Base-by-base conservation (phyloP, 2,888 invertebrate species). In the Cetonia aurata region DNA sequence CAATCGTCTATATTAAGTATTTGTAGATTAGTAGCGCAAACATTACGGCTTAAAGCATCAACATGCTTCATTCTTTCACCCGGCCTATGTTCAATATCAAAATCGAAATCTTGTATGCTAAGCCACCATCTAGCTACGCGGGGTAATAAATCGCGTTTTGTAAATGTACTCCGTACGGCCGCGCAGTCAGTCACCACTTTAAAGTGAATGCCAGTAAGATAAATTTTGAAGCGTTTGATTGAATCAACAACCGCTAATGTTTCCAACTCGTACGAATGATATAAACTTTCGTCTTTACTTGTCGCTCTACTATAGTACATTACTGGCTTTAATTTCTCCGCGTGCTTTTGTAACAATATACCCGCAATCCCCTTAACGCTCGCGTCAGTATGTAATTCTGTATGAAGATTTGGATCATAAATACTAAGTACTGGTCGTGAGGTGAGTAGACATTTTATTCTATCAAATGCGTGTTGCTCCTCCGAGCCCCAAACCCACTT, bases 141-240 rank as follows among this genome's bases (percentile, higher is more conserved):
- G 4, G 25, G 25, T 4, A 25, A 25, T 25, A 25, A 25, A 25
- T 25, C 25, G 25, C 25, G 25, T 25, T 25, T 25, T 4, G 25
- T 25, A 25, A 25, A 25, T 4, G 25, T 25, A 25, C 25, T 25
- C 25, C 25, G 25, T 25, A 25, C 25, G 25, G 25, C 25, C 25
- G 25, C 25, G 72, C 81, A 80, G 71, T 85, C 83, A 0, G 82
- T 83, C 1, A 80, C 67, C 8, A 84, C 75, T 0, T 65, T 70
- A 52, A 82, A 80, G 0, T 25, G 31, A 17, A 69, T 55, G 1
- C 75, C 75, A 15, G 72, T 73, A 0, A 79, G 37, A 50, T 78
- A 79, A 6, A 70, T 72, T 13, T 75, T 71, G 59, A 79, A 79
- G 41, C 75, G 71, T 2, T 73, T 25, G 0, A 78, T 42, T 0